Evolutionary conservation across 2,113 vertebrate species (phyloP), one percentile per base, ranked within the genome.

Genomic region (Sigmodon hispidus): DNA sequence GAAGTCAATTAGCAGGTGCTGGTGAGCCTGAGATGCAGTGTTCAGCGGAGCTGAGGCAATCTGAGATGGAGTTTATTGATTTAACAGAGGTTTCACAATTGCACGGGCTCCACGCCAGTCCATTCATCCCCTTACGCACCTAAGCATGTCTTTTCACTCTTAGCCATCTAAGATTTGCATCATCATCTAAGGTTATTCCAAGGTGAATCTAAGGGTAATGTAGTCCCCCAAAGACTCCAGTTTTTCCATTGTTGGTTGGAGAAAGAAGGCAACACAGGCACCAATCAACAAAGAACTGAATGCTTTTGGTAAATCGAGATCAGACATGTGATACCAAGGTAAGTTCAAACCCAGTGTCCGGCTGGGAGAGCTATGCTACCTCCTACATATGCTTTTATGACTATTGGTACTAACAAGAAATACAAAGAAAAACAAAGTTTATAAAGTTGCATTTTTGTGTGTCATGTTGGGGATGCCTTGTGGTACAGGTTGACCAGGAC

Each of bases 51-150:
- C 61, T 57, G 89, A 91, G 61, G 77, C 91, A 79, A 61, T 79
- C 59, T 76, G 89, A 97, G 63, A 90, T 50, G 73, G 55, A 93
- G 57, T 84, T 85, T 77, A 73, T 77, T 92, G 96, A 89, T 52
- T 89, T 91, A 65, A 43, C 22, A 69, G 40, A 22, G 36, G 48
- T 81, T 91, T 76, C 40, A 59, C 57, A 76, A 86, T 85, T 34
- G 48, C 52, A 12, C 19, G 73, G 93, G 65, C 70, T 57, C 85
- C 65, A 4, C 45, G 84, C 85, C 92, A 72, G 75, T n/a, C 65
- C 69, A 63, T 70, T 93, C 59, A 90, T 61, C 85, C 67, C 89
- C 19, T 55, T 59, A 85, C 87, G 69, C 72, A 96, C 31, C 36
- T 76, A 63, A 67, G 48, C 77, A 52, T 65, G 45, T 5, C 63